Conservation (phyloP, 2,888 invertebrate genomes). For the Alcis repandata region DNA sequence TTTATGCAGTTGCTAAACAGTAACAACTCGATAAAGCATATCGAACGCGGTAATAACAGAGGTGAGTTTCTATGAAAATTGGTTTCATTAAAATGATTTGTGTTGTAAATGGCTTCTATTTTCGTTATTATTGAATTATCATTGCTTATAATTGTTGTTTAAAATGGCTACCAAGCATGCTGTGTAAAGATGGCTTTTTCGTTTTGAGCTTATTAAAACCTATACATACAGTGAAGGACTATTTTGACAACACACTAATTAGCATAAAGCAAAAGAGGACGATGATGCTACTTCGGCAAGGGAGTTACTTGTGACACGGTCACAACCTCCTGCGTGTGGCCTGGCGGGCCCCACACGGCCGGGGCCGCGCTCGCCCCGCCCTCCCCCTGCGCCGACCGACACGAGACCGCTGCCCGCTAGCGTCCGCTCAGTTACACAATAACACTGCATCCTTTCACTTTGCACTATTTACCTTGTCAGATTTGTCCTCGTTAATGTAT, state of each 20-base stretch:
- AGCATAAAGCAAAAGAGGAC: constrained; percentile 58
- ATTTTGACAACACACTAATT: not conserved
- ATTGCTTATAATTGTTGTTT: constrained; percentile 25
- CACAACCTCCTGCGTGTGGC: constrained; percentile 88
- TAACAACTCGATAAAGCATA: constrained; percentile 51
- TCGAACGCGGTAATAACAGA: constrained; percentile 47
- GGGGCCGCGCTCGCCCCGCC: constrained; percentile 85
- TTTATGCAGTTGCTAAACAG: constrained; percentile 69
- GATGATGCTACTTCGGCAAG: constrained; percentile 81
- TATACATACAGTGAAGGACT: not conserved
- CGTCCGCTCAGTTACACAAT: constrained; percentile 84
- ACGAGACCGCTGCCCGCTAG: constrained; percentile 84
- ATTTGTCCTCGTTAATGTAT: constrained; percentile 83
- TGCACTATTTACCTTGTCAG: constrained; percentile 77
- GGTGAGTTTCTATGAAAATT: constrained; percentile 45
- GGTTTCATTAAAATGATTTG: constrained; percentile 19
- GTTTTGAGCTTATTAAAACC: not conserved
- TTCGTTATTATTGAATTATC: constrained; percentile 3
- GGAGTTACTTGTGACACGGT: constrained; percentile 86
- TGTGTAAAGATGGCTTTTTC: constrained; percentile 10
- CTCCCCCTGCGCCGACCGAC: constrained; percentile 84
- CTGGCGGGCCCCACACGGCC: constrained; percentile 87
- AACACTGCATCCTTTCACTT: constrained; percentile 73
- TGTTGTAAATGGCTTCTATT: not conserved
- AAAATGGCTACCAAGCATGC: constrained; percentile 41